Percentiles rank a stretch among this genome's conserved stretches.
phyloP scores from a whole-genome alignment of 2,888 invertebrate genomes.

The Elmis aenea region DNA sequence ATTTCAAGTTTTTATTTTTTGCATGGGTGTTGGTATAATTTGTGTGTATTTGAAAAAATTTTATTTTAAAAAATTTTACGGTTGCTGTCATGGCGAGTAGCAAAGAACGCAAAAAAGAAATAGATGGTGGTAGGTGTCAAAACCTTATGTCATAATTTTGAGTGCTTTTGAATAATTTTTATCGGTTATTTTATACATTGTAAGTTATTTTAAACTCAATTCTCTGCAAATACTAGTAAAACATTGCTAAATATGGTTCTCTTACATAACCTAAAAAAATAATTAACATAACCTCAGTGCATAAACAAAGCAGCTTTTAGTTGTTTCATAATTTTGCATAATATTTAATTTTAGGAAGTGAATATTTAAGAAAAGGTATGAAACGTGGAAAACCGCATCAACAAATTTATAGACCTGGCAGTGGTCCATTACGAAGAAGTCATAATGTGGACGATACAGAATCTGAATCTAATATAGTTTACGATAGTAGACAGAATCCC shows the following conservation, averaged over 20 bases:
- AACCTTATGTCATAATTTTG: conserved; percentile 14
- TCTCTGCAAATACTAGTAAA: too few species aligned
- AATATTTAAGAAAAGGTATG: conserved; percentile 35
- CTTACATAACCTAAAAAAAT: conserved; percentile 15
- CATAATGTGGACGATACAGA: conserved; percentile 58
- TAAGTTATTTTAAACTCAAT: too few species aligned
- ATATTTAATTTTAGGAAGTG: conserved; percentile 9
- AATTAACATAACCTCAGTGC: conserved; percentile 15
- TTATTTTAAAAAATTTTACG: too few species aligned
- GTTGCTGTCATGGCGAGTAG: conserved; percentile 29
- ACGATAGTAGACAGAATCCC: conserved; percentile 29
- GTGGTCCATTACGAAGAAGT: conserved; percentile 68
- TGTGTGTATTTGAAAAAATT: too few species aligned
- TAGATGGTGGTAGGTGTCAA: conserved; percentile 35
- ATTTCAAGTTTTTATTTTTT: too few species aligned
- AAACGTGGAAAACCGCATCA: conserved; percentile 63
- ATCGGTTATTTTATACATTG: conserved; percentile 7
- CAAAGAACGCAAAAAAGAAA: conserved; percentile 33
- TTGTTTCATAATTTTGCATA: not conserved
- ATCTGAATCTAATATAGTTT: conserved; percentile 34
- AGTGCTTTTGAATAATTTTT: conserved; percentile 7
- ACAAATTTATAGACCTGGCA: conserved; percentile 70
- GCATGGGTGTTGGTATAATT: too few species aligned
- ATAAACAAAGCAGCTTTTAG: conserved; percentile 1
- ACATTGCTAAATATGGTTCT: too few species aligned